Conservation (phyloP, 2,113 vertebrate species). For the Rallus limicola region DNA sequence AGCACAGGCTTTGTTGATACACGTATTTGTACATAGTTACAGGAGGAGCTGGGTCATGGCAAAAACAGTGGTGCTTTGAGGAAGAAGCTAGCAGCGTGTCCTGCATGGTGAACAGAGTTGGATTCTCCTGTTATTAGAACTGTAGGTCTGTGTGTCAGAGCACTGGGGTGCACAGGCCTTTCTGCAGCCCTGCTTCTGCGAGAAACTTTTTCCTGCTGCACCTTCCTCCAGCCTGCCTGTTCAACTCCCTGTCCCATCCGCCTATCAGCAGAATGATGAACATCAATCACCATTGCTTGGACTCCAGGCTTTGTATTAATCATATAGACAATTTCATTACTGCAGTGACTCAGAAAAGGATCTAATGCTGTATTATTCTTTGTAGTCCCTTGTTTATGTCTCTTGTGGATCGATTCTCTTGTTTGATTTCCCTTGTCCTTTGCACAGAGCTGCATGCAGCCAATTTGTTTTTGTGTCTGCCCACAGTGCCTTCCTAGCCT, state of each 20-base stretch:
- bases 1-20: neutral
- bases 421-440: neutral
- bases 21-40: fast-evolving
- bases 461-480: neutral
- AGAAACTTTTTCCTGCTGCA: neutral
- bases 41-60: neutral
- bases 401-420: neutral
- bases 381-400: neutral
- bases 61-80: neutral
- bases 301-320: neutral
- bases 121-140: neutral
- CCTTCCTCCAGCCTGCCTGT: neutral
- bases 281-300: neutral
- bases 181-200: neutral
- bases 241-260: neutral
- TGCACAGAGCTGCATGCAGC: neutral
- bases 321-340: neutral
- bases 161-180: fast-evolving
- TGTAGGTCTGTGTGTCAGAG: neutral
- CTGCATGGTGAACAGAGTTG: neutral
- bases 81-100: neutral
- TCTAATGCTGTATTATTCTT: neutral
- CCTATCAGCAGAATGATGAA: neutral
- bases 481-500: neutral
- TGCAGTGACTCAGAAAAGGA: neutral